Base-by-base conservation (phyloP, 2,888 invertebrate genomes). In the Hirtodrosophila duncani region DNA sequence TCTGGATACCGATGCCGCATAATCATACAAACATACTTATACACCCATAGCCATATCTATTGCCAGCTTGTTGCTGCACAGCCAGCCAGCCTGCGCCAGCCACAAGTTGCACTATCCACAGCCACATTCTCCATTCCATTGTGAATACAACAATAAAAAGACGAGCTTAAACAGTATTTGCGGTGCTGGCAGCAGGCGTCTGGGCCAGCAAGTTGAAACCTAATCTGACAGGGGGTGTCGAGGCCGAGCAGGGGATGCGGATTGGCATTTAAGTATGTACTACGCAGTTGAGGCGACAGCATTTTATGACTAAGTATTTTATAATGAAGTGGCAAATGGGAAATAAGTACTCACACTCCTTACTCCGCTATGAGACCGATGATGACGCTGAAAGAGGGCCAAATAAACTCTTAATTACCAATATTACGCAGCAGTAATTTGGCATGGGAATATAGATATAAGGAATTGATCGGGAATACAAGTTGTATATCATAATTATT, bases 261-360 rank as follows among this genome's bases (percentile, higher is more conserved):
- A 31, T 31, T 67, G 60, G 43, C 60, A 52, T 57, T 70, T 44
- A n/a, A n/a, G n/a, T n/a, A n/a, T n/a, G n/a, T n/a, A 23, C 34
- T 44, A 46, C 34, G 49, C 49, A 46, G 42, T 48, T 37, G 49
- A 42, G 34, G 65, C 55, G 60, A 52, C 59, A 39, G 51, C 38
- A 30, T 36, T n/a, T 49, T 75, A 61, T 67, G 63, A 48, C 68
- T 80, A 77, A 72, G 69, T 68, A 63, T 60, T 51, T 79, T 63
- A 65, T 72, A 77, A 72, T 72, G 68, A 72, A 72, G 68, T 80
- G 65, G 78, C 62, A 71, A 67, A 45, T 48, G 16, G 39, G 33
- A 42, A 55, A n/a, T n/a, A n/a, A n/a, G n/a, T n/a, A n/a, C n/a
- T n/a, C n/a, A n/a, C n/a, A n/a, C n/a, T n/a, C n/a, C n/a, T n/a